Conservation (phyloP, 2,113 vertebrate species). For the Mustela nigripes region DNA sequence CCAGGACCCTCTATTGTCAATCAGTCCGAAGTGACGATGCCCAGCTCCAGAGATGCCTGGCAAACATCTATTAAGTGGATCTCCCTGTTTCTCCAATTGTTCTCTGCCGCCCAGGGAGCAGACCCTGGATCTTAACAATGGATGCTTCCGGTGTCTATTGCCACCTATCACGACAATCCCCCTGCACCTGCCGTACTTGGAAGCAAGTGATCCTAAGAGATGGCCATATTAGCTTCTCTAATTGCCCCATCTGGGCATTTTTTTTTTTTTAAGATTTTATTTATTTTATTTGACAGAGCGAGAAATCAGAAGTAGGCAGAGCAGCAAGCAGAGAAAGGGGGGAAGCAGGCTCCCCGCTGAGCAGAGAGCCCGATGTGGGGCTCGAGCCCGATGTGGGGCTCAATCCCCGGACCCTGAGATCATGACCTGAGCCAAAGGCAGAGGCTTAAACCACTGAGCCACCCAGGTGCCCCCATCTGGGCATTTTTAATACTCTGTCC, state of each 20-base stretch:
- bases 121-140: not conserved
- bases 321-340: no score
- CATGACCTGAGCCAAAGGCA: no score
- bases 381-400: no score
- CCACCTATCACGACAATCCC: no score
- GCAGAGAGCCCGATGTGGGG: no score
- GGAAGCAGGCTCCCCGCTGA: no score
- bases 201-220: not conserved
- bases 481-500: not conserved
- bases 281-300: no score
- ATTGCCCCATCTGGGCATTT: not conserved
- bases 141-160: not conserved
- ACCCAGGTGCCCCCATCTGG: not conserved
- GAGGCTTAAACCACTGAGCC: no score
- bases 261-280: not conserved
- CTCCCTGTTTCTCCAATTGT: not conserved
- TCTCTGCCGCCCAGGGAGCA: not conserved
- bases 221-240: not conserved
- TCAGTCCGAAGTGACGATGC: not conserved
- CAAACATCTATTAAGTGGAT: no score
- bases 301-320: no score
- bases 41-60: not conserved
- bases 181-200: rapidly evolving
- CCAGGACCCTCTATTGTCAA: not conserved
- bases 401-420: no score